Base-by-base conservation (phyloP, 1,140 invertebrate genomes). In the Hermetia illucens region DNA sequence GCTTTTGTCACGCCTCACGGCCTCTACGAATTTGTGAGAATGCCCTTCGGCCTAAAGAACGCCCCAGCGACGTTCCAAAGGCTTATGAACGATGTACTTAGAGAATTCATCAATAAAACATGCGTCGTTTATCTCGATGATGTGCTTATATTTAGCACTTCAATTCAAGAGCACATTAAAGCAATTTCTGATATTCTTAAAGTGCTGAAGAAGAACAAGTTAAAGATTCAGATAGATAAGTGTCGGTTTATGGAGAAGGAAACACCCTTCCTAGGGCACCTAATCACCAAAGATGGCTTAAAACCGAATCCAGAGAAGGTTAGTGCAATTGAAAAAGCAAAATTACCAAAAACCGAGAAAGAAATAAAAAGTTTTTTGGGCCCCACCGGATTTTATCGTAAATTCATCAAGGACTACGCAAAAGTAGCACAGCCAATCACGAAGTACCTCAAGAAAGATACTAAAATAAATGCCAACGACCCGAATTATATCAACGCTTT, bases 11-110 rank as follows among this genome's bases (percentile, higher is more conserved):
- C 30, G 2, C n/a, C 21, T 3, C 18, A n/a, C 16, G 30, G 19
- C 12, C 19, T 34, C 17, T 39, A 24, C 10, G 21, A 33, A 22
- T 39, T 32, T 13, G 38, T 36, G 6, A 24, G 46, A 21, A 55
- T 65, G 50, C 48, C 49, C 8, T 62, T 62, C 37, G 58, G 54
- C 5, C 21, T 63, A 17, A 53, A 53, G 44, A 55, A 54, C 34
- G 50, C 54, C 12, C 52, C 52, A 3, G 42, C 49, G 1, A 61
- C 54, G 9, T 65, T 66, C 44, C 55, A 66, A 51, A 35, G 56
- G 29, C 39, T 53, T 12, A 65, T 66, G 55, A 47, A 69, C 39
- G 39, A 31, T n/a, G 43, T 50, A n/a, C 38, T 56, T 4, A 43
- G 32, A 15, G 47, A 46, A 15, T 34, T 52, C 35, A 42, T 47